These are phyloP conservation scores for Eidolon helvum DNA, from an alignment of 2,113 vertebrate genomes.

Conservation along the genomic window DNA sequence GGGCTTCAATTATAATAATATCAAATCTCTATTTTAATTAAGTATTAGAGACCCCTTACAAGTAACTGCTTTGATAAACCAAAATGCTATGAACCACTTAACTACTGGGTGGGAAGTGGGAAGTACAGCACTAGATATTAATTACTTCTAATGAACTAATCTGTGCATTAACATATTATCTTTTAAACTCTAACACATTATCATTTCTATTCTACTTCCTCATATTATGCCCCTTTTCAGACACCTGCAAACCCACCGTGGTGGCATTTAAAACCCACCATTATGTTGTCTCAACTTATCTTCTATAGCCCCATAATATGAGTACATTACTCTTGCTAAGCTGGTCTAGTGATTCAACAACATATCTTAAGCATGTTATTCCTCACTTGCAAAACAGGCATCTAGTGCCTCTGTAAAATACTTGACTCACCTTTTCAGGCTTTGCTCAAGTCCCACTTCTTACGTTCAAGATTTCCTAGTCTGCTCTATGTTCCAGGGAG, in stretches of 20 bases:
- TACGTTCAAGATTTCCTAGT: not conserved
- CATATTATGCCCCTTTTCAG: not conserved
- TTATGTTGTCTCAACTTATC: not conserved
- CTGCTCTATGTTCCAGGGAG: not conserved
- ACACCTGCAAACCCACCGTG: not conserved
- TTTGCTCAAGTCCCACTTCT: not conserved
- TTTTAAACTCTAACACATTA: not conserved
- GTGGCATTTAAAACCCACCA: not conserved
- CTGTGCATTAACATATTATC: not conserved
- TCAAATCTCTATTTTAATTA: not conserved
- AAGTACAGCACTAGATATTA: not conserved
- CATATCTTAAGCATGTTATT: not conserved
- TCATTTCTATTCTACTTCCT: not conserved
- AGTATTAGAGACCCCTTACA: not conserved
- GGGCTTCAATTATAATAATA: not conserved
- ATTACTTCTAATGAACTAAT: not conserved
- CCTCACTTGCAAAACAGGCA: not conserved
- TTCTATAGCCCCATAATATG: not conserved
- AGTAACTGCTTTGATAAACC: constrained; percentile 1
- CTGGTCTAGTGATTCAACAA: not conserved
- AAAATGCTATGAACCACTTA: not conserved
- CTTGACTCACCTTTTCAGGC: not conserved
- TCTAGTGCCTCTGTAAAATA: not conserved
- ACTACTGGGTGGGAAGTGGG: not conserved
- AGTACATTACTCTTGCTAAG: not conserved